Conservation (phyloP, 37 sponge, comb jelly and placozoan species). For the Spongilla lacustris region DNA sequence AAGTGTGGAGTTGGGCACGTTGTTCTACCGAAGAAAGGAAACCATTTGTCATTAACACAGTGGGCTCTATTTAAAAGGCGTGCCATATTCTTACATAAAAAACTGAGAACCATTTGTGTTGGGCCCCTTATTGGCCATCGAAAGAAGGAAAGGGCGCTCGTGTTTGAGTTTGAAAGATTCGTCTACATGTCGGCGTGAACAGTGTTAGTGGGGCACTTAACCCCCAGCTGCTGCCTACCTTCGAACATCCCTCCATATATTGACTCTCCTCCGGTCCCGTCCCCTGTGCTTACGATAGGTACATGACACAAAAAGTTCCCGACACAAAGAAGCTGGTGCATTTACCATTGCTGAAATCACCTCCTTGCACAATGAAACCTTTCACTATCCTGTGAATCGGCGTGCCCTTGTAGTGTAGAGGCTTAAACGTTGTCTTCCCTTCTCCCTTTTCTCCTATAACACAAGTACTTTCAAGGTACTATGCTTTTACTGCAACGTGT, state of each 20-base stretch:
- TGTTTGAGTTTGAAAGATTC: slow-evolving; percentile 88
- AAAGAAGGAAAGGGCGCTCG: slow-evolving; percentile 84
- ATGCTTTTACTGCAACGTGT: neutral
- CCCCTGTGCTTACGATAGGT: slow-evolving; percentile 37
- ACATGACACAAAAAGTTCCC: neutral
- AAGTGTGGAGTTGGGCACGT: slow-evolving; percentile 87
- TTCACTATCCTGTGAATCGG: slow-evolving; percentile 93
- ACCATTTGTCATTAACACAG: too few relatives aligned
- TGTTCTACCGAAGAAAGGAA: slow-evolving; percentile 55
- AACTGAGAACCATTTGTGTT: slow-evolving; percentile 98
- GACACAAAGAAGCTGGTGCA: neutral
- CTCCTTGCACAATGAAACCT: slow-evolving; percentile 95
- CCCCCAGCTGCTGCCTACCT: slow-evolving; percentile 21
- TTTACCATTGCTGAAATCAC: slow-evolving; percentile 92
- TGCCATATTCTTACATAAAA: slow-evolving; percentile 85
- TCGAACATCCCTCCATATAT: slow-evolving; percentile 93
- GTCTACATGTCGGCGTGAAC: slow-evolving; percentile 40
- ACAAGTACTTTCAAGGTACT: neutral
- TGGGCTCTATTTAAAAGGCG: neutral
- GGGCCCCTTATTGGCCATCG: slow-evolving; percentile 99
- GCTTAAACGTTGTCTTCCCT: slow-evolving; percentile 83
- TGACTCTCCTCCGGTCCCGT: slow-evolving; percentile 97
- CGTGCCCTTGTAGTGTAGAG: slow-evolving; percentile 87
- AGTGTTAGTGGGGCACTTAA: neutral
- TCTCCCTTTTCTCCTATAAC: slow-evolving; percentile 92